A percentile compares a stretch with the other conserved stretches of the same genome.
phyloP scores from a whole-genome alignment of 2,113 vertebrate species.

The Syngnathus floridae region DNA sequence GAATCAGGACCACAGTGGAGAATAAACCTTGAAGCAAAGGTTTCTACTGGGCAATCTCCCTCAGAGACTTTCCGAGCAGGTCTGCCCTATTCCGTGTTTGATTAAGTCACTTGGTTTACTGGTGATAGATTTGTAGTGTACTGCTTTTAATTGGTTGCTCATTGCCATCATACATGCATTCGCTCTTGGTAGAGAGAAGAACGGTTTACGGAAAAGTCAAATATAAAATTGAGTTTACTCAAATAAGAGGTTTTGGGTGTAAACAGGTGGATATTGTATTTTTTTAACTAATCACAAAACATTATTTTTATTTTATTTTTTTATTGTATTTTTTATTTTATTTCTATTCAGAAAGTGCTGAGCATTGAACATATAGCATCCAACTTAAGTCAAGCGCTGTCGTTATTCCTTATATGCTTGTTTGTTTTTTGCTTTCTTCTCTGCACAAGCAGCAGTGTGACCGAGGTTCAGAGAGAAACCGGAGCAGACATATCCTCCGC shows the following conservation, averaged over 20 bases:
- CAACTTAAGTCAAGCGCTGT: not conserved
- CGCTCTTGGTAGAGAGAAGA: not conserved
- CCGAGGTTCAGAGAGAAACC: slow-evolving; percentile 68
- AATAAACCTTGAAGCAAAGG: slow-evolving; percentile 20
- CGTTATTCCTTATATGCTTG: not conserved
- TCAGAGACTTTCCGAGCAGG: not conserved
- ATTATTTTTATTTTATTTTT: too few species aligned
- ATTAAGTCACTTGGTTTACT: slow-evolving; percentile 4
- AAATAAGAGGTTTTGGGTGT: not conserved
- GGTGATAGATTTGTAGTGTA: slow-evolving; percentile 1
- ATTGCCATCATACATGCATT: not conserved
- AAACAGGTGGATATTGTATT: too few species aligned
- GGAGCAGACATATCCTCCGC: slow-evolving; percentile 80
- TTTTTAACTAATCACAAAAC: too few species aligned
- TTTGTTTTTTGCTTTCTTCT: not conserved
- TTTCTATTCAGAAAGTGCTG: not conserved
- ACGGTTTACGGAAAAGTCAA: not conserved
- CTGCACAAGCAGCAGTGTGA: slow-evolving; percentile 75
- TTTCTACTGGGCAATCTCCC: slow-evolving; percentile 9
- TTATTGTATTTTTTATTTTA: too few species aligned
- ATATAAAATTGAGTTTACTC: not conserved
- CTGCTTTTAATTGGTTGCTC: not conserved
- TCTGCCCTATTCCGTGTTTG: slow-evolving; percentile 8
- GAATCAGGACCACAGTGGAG: slow-evolving; percentile 20
- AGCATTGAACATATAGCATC: not conserved